These are phyloP conservation scores for Athetis lepigone DNA, from an alignment of 2,888 invertebrate genomes.

Conservation along the genomic window DNA sequence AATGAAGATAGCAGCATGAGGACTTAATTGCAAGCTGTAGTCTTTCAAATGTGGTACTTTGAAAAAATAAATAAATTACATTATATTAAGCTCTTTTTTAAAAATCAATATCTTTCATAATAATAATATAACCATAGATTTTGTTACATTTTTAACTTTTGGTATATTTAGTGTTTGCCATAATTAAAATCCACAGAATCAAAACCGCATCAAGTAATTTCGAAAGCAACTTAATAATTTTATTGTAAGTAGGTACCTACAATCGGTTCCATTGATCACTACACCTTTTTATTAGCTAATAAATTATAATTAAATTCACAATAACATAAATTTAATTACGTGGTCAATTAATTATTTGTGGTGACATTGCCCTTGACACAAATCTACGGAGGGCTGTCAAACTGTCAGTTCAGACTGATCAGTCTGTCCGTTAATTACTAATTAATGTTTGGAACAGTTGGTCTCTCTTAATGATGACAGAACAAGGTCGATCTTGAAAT, in stretches of 20 bases:
- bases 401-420: constrained; percentile 51
- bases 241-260: background rate
- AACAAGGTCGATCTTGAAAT: constrained; percentile 54
- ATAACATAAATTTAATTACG: background rate
- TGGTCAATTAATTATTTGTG: constrained; percentile 14
- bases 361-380: constrained; percentile 59
- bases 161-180: too few relatives aligned
- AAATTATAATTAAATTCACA: background rate
- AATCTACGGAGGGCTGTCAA: constrained; percentile 36
- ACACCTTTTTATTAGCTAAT: background rate
- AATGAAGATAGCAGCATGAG: too few relatives aligned
- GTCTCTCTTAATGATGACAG: constrained; percentile 53
- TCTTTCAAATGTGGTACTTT: too few relatives aligned
- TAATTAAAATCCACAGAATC: background rate
- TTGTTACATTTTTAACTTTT: too few relatives aligned
- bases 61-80: too few relatives aligned
- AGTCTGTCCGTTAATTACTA: constrained; percentile 42
- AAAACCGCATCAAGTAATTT: constrained; percentile 3
- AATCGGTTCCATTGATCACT: background rate
- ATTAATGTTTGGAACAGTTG: constrained; percentile 48
- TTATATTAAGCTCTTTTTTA: too few relatives aligned
- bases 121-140: too few relatives aligned
- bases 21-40: too few relatives aligned
- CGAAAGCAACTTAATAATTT: too few relatives aligned
- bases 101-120: too few relatives aligned